These are phyloP conservation scores for Podarcis lilfordi DNA, from an alignment of 2,797 vertebrate species.

Conservation along the genomic window DNA sequence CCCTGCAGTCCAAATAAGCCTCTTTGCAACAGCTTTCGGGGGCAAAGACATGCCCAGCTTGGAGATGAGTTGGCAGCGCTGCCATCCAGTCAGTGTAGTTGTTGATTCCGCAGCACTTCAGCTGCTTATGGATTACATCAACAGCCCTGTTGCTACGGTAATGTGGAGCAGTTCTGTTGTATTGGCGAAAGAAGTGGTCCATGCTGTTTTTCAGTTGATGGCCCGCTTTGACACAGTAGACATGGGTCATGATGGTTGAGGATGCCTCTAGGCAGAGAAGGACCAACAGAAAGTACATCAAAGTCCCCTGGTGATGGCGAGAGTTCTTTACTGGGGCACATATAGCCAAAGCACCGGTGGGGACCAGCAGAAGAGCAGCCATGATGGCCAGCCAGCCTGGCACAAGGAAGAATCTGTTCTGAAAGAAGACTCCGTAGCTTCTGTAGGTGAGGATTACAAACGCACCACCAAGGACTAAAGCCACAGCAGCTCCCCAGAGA, in stretches of 20 bases:
- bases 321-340: conserved; percentile 27
- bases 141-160: neutral
- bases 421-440: conserved; percentile 52
- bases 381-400: conserved; percentile 52
- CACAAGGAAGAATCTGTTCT: conserved; percentile 41
- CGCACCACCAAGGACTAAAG: conserved; percentile 28
- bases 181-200: neutral
- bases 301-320: conserved; percentile 27
- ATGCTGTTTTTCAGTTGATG: conserved; percentile 38
- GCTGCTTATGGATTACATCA: conserved; percentile 44
- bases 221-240: neutral
- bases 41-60: accelerated
- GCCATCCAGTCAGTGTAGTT: conserved; percentile 60
- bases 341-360: conserved; percentile 43
- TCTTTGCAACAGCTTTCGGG: conserved; percentile 65
- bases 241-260: neutral
- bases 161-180: neutral
- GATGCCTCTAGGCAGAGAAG: conserved; percentile 63
- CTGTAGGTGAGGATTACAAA: conserved; percentile 32
- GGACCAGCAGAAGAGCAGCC: conserved; percentile 28
- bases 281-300: conserved; percentile 64
- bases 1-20: conserved; percentile 8
- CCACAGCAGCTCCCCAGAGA: conserved; percentile 12
- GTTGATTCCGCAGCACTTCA: conserved; percentile 60
- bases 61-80: neutral